Base-by-base conservation (phyloP, 1,140 invertebrate species). In the Orussus abietinus region DNA sequence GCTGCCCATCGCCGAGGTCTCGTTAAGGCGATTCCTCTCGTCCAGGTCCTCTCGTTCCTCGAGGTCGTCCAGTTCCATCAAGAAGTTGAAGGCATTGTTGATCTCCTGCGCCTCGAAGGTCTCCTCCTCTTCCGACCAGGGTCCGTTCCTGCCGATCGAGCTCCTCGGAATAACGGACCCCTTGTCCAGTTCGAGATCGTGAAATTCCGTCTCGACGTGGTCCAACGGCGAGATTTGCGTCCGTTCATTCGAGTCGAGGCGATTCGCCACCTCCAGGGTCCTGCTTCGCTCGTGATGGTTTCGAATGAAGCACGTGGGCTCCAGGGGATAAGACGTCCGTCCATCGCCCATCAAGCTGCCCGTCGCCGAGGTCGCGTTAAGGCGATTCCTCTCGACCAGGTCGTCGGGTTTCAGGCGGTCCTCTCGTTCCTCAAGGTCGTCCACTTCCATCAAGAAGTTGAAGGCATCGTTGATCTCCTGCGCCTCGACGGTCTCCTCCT, bases 81-180 rank as follows among this genome's bases (percentile, higher is more conserved):
- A 53, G 11, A 71, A 71, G 35, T 72, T 54, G 38, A 72, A 72
- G 0, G 69, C 69, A 4, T 61, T 54, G 21, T 55, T 68, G 32
- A 72, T 69, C 21, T 67, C 57, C 10, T 51, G 55, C 0, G 66
- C 48, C 10, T 60, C 66, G 34, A 52, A 64, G 2, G 55, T 63
- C 1, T 59, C 53, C 0, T 58, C 52, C 2, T 56, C 56, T 10
- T 40, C 34, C 2, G 31, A 33, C 14, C 7, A 32, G 7, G 10
- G 10, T 9, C 31, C 14, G 34, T 19, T 12, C 6, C 34, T 36
- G 17, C 31, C 7, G n/a, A n/a, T n/a, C n/a, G n/a, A n/a, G n/a
- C n/a, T n/a, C n/a, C n/a, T n/a, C n/a, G n/a, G n/a, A n/a, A n/a
- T n/a, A n/a, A n/a, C n/a, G n/a, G n/a, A n/a, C n/a, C n/a, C n/a